These are phyloP conservation scores for Carassius gibelio DNA, from an alignment of 2,113 vertebrate species.

Conservation along the genomic window DNA sequence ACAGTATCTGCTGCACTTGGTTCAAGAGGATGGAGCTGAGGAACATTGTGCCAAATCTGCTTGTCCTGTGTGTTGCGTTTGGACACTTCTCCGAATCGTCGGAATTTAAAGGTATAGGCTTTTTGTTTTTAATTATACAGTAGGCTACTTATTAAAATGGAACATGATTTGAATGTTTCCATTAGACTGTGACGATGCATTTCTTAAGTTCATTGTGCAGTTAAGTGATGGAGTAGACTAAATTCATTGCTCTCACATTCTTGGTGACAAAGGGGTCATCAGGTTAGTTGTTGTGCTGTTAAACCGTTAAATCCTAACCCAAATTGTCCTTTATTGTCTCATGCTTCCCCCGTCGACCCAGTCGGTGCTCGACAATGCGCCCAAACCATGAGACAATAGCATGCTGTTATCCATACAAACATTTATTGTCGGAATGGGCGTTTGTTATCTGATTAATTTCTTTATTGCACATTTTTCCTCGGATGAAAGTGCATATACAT, in stretches of 20 bases:
- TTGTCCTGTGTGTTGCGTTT: slow-evolving; percentile 30
- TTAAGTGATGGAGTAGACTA: not conserved
- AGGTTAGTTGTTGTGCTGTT: not conserved
- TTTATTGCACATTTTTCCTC: too few species aligned
- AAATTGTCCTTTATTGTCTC: not conserved
- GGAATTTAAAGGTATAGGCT: slow-evolving; percentile 44
- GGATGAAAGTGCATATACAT: too few species aligned
- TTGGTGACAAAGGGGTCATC: not conserved
- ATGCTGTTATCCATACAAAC: not conserved
- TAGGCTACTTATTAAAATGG: not conserved
- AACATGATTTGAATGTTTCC: not conserved
- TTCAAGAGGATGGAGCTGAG: slow-evolving; percentile 26
- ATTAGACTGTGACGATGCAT: not conserved
- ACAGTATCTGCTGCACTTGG: not conserved
- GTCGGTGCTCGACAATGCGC: not conserved
- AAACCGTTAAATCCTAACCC: slow-evolving; percentile 3
- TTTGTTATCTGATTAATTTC: not conserved
- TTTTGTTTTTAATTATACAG: not conserved
- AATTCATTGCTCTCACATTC: not conserved
- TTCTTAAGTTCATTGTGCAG: not conserved
- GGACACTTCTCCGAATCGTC: not conserved
- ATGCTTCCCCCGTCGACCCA: slow-evolving; percentile 2
- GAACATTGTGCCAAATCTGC: not conserved
- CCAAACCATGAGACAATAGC: slow-evolving; percentile 1
- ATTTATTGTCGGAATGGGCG: not conserved